Percentiles rank a stretch among this genome's conserved stretches.
These are phyloP conservation scores for Coenonympha arcania DNA, from an alignment of 2,888 invertebrate species.

Conservation along the genomic window DNA sequence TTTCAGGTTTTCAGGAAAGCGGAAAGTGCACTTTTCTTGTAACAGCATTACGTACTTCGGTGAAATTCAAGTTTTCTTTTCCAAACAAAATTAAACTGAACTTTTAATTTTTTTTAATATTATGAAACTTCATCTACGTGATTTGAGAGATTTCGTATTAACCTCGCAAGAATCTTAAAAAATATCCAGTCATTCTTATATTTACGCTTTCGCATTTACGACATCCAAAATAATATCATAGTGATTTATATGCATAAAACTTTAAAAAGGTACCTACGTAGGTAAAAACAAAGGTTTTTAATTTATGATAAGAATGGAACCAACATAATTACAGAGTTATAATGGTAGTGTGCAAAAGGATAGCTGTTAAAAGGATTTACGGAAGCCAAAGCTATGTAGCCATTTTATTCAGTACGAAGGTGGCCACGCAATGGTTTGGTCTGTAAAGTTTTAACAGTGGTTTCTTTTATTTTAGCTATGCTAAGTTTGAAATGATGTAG, in stretches of 20 bases:
- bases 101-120: neutral
- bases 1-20: constrained; percentile 37
- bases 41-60: neutral
- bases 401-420: neutral
- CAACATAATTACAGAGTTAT: neutral
- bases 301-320: neutral
- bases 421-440: neutral
- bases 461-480: neutral
- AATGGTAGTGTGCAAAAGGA: neutral
- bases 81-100: neutral
- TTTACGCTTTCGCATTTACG: too few species aligned
- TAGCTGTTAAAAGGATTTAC: neutral
- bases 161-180: too few species aligned
- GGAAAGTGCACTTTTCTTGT: neutral
- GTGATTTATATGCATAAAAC: too few species aligned
- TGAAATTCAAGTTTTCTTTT: neutral
- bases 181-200: too few species aligned
- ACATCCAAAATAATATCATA: too few species aligned
- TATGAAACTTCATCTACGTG: too few species aligned
- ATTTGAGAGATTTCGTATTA: too few species aligned
- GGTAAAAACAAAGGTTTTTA: neutral
- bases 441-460: neutral
- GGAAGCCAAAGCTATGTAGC: neutral
- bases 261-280: too few species aligned
- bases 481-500: too few species aligned